Percentiles rank a stretch among this genome's conserved stretches.
Evolutionary conservation across 2,113 vertebrate species (phyloP).

Genomic region (Podiceps cristatus): DNA sequence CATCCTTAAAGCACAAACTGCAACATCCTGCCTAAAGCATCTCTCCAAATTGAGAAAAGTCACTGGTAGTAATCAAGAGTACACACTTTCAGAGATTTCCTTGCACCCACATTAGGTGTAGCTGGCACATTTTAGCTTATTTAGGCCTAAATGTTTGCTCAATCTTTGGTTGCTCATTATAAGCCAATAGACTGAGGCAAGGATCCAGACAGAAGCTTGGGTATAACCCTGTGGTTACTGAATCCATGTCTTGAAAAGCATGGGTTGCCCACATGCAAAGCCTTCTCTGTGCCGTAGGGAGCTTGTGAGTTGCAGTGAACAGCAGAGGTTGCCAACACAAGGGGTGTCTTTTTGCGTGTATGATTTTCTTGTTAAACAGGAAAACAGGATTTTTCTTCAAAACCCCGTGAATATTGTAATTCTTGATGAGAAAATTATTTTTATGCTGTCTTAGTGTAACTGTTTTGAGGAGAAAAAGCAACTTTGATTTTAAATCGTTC

Average conservation of each 20-base stretch:
- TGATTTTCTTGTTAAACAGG: not conserved
- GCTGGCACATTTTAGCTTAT: not conserved
- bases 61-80: not conserved
- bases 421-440: not conserved
- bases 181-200: not conserved
- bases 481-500: not conserved
- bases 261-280: fast-evolving
- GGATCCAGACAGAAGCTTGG: not conserved
- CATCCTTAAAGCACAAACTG: not conserved
- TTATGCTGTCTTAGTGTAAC: not conserved
- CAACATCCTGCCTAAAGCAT: not conserved
- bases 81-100: not conserved
- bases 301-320: not conserved
- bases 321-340: not conserved
- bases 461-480: not conserved
- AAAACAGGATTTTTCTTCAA: not conserved
- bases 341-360: not conserved
- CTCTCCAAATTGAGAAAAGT: not conserved
- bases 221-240: not conserved
- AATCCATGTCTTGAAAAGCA: not conserved
- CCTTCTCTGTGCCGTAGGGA: not conserved
- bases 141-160: not conserved
- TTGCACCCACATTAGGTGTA: not conserved
- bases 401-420: not conserved
- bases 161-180: not conserved